These are phyloP conservation scores for Torymus aiolomorphi DNA, from an alignment of 2,888 invertebrate species.

Conservation along the genomic window DNA sequence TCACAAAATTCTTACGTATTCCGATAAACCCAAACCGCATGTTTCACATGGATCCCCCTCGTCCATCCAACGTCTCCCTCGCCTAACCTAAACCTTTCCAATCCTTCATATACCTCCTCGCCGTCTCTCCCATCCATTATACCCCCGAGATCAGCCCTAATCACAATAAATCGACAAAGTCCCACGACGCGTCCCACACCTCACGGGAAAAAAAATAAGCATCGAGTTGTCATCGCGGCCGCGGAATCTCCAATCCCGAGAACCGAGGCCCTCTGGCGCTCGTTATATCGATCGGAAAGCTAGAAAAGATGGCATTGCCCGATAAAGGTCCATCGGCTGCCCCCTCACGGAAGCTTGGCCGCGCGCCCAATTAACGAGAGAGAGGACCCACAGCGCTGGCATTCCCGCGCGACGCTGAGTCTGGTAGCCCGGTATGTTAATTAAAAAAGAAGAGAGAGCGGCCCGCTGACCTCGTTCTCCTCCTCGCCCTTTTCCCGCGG, in stretches of 20 bases:
- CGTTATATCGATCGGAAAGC: slow-evolving; percentile 48
- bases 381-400: too few species aligned
- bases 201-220: background rate
- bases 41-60: too few species aligned
- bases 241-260: slow-evolving; percentile 43
- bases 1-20: too few species aligned
- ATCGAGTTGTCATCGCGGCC: background rate
- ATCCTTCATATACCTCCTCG: too few species aligned
- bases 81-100: too few species aligned
- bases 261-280: slow-evolving; percentile 15
- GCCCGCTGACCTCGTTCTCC: slow-evolving; percentile 69
- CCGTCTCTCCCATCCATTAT: too few species aligned
- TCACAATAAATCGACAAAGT: too few species aligned
- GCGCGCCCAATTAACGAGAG: slow-evolving; percentile 39
- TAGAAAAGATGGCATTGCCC: slow-evolving; percentile 30
- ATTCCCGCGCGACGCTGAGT: background rate
- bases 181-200: too few species aligned
- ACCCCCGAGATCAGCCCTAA: too few species aligned
- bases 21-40: too few species aligned
- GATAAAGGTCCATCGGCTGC: slow-evolving; percentile 17
- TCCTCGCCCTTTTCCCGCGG: slow-evolving; percentile 43
- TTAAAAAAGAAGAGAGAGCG: slow-evolving; percentile 47
- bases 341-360: background rate
- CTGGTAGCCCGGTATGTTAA: slow-evolving; percentile 53
- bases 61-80: too few species aligned